A percentile compares a stretch with the other conserved stretches of the same genome.
phyloP scores from a whole-genome alignment of 1,140 invertebrate species.

The Procambarus clarkii region DNA sequence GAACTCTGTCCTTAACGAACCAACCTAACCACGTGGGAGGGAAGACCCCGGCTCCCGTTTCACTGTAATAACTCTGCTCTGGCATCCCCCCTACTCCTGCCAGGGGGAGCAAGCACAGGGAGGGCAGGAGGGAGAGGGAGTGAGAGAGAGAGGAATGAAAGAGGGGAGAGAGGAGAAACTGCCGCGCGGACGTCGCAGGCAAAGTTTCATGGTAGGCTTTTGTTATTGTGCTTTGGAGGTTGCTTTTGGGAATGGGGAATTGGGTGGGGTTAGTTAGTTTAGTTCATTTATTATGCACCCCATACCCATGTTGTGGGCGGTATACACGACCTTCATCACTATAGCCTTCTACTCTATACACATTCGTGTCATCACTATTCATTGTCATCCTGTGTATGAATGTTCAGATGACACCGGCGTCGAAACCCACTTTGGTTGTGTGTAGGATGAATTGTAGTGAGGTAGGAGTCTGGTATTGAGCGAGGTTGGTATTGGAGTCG shows the following conservation, averaged over 20 bases:
- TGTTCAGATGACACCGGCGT: too few species aligned
- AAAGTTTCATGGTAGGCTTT: too few species aligned
- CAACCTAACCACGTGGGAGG: background rate
- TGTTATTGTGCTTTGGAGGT: background rate
- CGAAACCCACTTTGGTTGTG: too few species aligned
- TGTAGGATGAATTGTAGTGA: too few species aligned
- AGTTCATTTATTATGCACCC: background rate
- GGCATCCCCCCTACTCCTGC: background rate
- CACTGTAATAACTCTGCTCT: conserved; percentile 21
- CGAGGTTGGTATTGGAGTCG: too few species aligned
- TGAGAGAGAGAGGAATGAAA: background rate
- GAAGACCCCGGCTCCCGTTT: conserved; percentile 12
- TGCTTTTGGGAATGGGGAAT: background rate
- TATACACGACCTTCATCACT: too few species aligned
- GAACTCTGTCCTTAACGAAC: conserved; percentile 12
- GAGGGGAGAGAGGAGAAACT: background rate
- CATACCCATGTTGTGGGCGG: too few species aligned
- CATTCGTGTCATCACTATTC: too few species aligned
- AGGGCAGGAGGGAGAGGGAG: background rate
- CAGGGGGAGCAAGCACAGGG: background rate
- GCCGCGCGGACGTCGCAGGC: too few species aligned
- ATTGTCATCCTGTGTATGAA: too few species aligned
- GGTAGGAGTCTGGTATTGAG: too few species aligned
- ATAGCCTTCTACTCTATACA: too few species aligned
- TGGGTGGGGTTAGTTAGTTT: background rate